Base-by-base conservation (phyloP, 2,888 invertebrate genomes). In the Odontomyia ornata region DNA sequence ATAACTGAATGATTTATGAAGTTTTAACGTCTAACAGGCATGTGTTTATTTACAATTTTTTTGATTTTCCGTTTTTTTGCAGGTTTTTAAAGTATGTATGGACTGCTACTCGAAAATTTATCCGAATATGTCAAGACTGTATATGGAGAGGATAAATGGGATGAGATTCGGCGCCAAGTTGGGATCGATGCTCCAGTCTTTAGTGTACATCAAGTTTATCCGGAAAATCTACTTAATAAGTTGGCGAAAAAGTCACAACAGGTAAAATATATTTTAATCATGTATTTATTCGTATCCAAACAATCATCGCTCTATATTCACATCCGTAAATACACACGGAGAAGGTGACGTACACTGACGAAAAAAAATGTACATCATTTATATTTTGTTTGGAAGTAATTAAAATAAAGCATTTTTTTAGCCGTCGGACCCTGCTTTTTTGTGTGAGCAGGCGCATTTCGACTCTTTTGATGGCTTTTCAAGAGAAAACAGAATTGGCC, bases 141-240 rank as follows among this genome's bases (percentile, higher is more conserved):
- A n/a, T 98, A 97, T 87, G 98, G 98, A 0, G 97, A 97, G 84
- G 95, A 95, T 77, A 91, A 93, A 82, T 98, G 98, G 98, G 95
- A 96, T 82, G 94, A 95, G 84, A 95, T 98, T 79, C 88, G 97
- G 77, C 88, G 93, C 77, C 92, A 93, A 82, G 95, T 96, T 0
- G 91, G 92, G n/a, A 93, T 98, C 21, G 95, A 96, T 80, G 93
- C 95, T 81, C 93, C 95, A 4, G 93, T 94, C 76, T 95, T 95
- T 88, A 92, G 94, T 82, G 94, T 95, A 21, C 97, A 97, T 87
- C 95, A 96, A 85, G 95, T 96, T 56, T 98, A 98, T 88, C 93
- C 96, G 0, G 98, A 98, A 87, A 94, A 92, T 81, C 88, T 97
- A 73, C 92, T 98, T 80, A 92, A 95, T 0, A 90, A 93, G 83